These are phyloP conservation scores for Meteorus colon DNA, from an alignment of 2,888 invertebrate species.

Conservation along the genomic window DNA sequence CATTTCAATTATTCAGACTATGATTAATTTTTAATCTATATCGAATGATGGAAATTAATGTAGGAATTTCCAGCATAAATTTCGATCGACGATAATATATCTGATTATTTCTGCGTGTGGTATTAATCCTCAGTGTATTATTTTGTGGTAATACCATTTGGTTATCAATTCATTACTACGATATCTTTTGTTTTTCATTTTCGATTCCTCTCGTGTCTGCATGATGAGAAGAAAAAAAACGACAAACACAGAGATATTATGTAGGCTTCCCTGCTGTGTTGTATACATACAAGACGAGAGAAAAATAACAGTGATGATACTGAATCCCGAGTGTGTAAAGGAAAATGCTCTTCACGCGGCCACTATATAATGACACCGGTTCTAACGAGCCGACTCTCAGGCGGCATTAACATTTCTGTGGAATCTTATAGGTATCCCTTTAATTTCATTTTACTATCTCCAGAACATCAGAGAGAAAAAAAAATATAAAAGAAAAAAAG, in stretches of 20 bases:
- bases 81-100: background rate
- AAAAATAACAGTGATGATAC: background rate
- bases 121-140: too few relatives aligned
- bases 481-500: background rate
- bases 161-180: background rate
- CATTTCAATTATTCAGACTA: background rate
- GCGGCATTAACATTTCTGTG: background rate
- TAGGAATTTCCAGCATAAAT: background rate
- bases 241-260: too few relatives aligned
- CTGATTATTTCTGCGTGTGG: too few relatives aligned
- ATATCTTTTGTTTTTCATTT: too few relatives aligned
- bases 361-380: slow-evolving; percentile 1
- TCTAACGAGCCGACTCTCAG: background rate
- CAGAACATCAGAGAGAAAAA: background rate
- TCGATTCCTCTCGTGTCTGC: too few relatives aligned
- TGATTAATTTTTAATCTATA: background rate
- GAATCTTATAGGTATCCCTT: background rate
- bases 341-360: background rate
- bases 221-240: too few relatives aligned
- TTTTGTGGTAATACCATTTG: background rate
- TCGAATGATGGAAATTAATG: background rate
- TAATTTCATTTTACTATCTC: background rate
- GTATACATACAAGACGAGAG: background rate
- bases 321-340: background rate
- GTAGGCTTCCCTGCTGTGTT: too few relatives aligned